phyloP scores from a whole-genome alignment of 2,888 invertebrate species.

The Rhynchonema sp. region DNA sequence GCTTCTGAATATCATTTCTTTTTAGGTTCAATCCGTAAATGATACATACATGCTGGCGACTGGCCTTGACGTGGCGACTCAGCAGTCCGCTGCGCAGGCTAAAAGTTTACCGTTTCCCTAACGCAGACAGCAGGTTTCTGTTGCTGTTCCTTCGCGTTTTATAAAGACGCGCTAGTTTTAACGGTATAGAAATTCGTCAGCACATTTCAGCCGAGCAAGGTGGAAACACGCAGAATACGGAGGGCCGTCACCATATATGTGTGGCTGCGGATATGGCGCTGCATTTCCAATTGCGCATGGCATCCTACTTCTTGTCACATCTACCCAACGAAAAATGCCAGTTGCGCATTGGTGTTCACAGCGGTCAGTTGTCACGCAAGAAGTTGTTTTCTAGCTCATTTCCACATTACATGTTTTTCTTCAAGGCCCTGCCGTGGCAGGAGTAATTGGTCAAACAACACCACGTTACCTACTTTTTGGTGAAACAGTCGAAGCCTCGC shows the following conservation, averaged over 20 bases:
- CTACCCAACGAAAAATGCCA: conserved; percentile 1
- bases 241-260: not conserved
- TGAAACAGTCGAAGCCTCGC: not conserved
- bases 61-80: not conserved
- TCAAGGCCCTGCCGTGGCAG: conserved; percentile 1
- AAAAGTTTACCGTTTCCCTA: not conserved
- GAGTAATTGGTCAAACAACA: not conserved
- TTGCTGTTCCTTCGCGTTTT: no score
- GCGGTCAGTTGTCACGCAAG: no score
- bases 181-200: no score
- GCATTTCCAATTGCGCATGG: not conserved
- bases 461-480: conserved; percentile 2
- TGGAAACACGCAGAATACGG: not conserved
- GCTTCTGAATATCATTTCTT: no score
- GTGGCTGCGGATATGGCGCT: conserved; percentile 1
- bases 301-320: not conserved
- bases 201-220: not conserved
- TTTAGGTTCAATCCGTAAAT: conserved; percentile 6
- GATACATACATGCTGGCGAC: conserved; percentile 5
- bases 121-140: not conserved
- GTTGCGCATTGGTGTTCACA: not conserved
- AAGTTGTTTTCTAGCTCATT: no score
- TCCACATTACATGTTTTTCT: not conserved
- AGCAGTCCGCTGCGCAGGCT: not conserved
- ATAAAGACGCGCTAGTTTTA: no score